Evolutionary conservation across 2,888 invertebrate genomes (phyloP), one percentile per base, ranked within the genome.

Genomic region (Nomada ruficornis): DNA sequence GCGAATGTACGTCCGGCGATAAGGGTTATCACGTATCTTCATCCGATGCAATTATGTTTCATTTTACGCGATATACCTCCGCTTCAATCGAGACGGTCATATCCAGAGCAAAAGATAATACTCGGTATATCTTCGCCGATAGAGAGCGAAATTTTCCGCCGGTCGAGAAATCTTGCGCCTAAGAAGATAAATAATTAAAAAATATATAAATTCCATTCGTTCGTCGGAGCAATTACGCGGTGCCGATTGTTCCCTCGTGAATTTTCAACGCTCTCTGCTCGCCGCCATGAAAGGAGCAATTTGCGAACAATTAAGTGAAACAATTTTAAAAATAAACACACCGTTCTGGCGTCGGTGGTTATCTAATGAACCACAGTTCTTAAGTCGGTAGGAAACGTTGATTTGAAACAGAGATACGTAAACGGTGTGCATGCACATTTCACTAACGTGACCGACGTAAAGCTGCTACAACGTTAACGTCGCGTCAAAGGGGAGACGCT

Each of bases 371-470:
- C 55, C 79, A 29, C 55, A 42, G 50, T 78, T 42, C 42, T 80
- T 67, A 78, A 78, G 29, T 50, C n/a, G 52, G 67, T 29, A 7
- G 57, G 71, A 67, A 80, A 80, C 78, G 79, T 80, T 57, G 80
- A 80, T 80, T 68, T 62, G n/a, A 57, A 67, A 11, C 23, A 13
- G 29, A 72, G 80, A 79, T 80, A 80, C 60, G 55, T 71, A 62
- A 78, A 77, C 23, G 50, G 55, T 80, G 79, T 67, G 80, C 71
- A 57, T 80, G 79, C 80, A 63, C 65, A 55, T 47, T 54, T 67
- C 20, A 11, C 55, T 62, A 29, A 78, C 79, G 79, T 23, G 71
- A 67, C 67, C 71, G 42, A 62, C 23, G 26, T 57, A 63, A 74
- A 68, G 57, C 57, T 72, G 63, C 11, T 57, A 57, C 65, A 55